Percentiles rank a stretch among this genome's conserved stretches.
Conservation (phyloP, 2,113 vertebrate species). For the Poeciliopsis retropinna region DNA sequence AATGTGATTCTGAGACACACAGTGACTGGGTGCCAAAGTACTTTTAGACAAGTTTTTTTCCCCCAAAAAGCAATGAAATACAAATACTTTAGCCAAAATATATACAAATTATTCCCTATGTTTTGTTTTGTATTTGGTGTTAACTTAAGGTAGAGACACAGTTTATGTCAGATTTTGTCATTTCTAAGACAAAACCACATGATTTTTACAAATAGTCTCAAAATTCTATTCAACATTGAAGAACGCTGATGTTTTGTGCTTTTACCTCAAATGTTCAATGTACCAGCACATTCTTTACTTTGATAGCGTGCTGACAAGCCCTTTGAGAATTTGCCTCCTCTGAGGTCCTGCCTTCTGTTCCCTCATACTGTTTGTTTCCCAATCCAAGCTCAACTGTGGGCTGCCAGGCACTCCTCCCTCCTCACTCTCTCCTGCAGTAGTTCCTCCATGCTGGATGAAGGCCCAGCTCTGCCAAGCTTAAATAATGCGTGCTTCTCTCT, state of each 20-base stretch:
- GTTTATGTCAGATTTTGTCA: not conserved
- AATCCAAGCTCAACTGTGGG: constrained; percentile 53
- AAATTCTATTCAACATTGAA: not conserved
- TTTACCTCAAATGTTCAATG: constrained; percentile 15
- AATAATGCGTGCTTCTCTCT: constrained; percentile 72
- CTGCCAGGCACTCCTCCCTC: constrained; percentile 68
- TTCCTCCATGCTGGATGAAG: constrained; percentile 60
- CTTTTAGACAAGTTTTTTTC: not conserved
- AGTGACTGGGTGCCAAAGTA: not conserved
- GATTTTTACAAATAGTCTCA: not conserved
- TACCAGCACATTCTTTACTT: constrained; percentile 43
- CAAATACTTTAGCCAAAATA: no score
- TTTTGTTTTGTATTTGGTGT: not conserved
- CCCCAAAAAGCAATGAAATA: no score
- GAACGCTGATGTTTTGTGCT: not conserved
- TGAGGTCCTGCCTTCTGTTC: constrained; percentile 74
- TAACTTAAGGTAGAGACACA: not conserved
- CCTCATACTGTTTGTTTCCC: constrained; percentile 68
- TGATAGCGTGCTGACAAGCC: constrained; percentile 46
- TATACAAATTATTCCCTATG: not conserved
- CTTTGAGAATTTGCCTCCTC: constrained; percentile 25
- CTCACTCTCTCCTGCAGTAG: constrained; percentile 46
- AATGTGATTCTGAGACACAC: constrained; percentile 5
- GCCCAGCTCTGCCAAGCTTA: constrained; percentile 67
- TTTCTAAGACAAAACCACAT: not conserved